A percentile compares a stretch with the other conserved stretches of the same genome.
These are phyloP conservation scores for Ormyrus labotus DNA, from an alignment of 2,888 invertebrate species.

Conservation along the genomic window DNA sequence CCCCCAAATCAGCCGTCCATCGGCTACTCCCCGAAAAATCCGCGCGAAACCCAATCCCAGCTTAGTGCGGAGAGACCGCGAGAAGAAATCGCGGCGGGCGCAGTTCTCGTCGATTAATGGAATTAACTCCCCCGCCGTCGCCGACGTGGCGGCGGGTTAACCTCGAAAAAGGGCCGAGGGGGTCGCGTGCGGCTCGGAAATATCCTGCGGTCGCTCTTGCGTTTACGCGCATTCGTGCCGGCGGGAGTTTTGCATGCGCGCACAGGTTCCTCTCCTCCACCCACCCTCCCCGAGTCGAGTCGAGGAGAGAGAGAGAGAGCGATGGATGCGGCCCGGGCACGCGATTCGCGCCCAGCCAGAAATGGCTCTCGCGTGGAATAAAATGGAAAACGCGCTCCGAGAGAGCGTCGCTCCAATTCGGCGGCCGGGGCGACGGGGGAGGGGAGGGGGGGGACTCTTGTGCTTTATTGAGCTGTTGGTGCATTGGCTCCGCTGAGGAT, in stretches of 20 bases:
- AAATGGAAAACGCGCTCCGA: slow-evolving; percentile 47
- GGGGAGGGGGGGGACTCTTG: background rate
- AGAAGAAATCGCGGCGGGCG: background rate
- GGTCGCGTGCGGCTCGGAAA: slow-evolving; percentile 69
- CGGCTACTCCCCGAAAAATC: background rate
- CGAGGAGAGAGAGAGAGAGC: background rate
- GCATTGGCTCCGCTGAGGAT: too few relatives aligned
- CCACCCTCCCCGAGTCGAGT: slow-evolving; percentile 17
- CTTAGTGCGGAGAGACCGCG: background rate
- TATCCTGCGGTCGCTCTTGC: slow-evolving; percentile 65
- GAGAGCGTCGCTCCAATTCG: background rate
- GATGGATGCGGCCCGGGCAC: slow-evolving; percentile 61
- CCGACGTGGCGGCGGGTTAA: slow-evolving; percentile 66
- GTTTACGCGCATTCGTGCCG: slow-evolving; percentile 62
- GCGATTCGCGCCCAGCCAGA: slow-evolving; percentile 60
- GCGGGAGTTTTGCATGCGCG: slow-evolving; percentile 52
- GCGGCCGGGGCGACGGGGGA: background rate
- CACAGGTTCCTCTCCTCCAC: slow-evolving; percentile 14
- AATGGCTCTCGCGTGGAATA: slow-evolving; percentile 57
- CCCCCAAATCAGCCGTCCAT: background rate
- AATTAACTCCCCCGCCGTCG: slow-evolving; percentile 60
- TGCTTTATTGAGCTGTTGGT: too few relatives aligned
- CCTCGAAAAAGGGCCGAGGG: slow-evolving; percentile 62
- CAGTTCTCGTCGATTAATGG: slow-evolving; percentile 62
- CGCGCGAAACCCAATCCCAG: background rate